A percentile compares a stretch with the other conserved stretches of the same genome.
Conservation (phyloP, 2,888 invertebrate genomes). For the Cheilosia soror region DNA sequence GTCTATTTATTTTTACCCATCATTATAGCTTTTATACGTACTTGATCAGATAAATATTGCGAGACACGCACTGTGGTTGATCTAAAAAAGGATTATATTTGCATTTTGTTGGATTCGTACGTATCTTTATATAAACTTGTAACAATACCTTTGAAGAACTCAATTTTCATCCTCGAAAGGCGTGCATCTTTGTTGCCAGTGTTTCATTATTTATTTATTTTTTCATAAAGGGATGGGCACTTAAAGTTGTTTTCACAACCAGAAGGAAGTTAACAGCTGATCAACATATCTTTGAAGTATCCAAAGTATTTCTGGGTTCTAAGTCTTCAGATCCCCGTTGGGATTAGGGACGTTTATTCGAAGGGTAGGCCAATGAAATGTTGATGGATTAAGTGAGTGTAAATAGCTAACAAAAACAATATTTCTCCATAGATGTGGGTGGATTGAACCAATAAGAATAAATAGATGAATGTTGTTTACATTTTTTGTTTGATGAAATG, state of each 20-base stretch:
- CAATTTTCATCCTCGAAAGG: constrained; percentile 41
- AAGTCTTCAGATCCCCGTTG: background rate
- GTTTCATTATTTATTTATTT: background rate
- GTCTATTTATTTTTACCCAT: too few species aligned
- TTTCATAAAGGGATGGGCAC: constrained; percentile 3
- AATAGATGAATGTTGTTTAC: background rate
- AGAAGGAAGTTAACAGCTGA: constrained; percentile 47
- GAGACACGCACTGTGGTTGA: constrained; percentile 41
- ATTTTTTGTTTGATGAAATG: background rate
- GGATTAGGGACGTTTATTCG: constrained; percentile 1
- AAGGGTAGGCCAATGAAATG: constrained; percentile 12
- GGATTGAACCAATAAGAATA: background rate
- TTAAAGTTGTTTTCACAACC: constrained; percentile 25
- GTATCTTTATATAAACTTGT: background rate
- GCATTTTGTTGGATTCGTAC: constrained; percentile 6
- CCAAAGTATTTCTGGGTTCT: background rate
- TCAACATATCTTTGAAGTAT: constrained; percentile 11
- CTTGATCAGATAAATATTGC: constrained; percentile 56
- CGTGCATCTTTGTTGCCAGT: constrained; percentile 15
- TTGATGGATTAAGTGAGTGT: constrained; percentile 59
- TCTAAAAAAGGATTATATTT: constrained; percentile 36
- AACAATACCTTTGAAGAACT: constrained; percentile 23
- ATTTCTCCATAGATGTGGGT: background rate
- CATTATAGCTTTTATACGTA: background rate
- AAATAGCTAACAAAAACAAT: constrained; percentile 11